Evolutionary conservation across 2,888 invertebrate species (phyloP), one percentile per base, ranked within the genome.

Genomic region (Parapristionchus giblindavisi): DNA sequence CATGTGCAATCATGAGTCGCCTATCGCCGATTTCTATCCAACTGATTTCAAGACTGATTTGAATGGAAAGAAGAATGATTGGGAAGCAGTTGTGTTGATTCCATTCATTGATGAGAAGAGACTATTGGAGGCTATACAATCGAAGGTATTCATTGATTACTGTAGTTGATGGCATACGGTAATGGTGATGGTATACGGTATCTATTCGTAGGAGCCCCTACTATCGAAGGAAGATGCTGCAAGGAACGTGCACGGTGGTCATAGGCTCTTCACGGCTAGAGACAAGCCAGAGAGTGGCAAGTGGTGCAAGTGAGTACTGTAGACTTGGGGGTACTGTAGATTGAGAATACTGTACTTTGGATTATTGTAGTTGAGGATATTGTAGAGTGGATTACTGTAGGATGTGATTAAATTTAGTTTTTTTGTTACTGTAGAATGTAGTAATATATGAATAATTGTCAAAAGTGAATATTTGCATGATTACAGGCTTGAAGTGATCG

Each of bases 11-110:
- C 88, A 90, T 24, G 91, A 92, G 80, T 94, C 94, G 0, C 92
- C 94, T 1, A 93, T 98, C 77, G 92, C 93, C 36, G 92, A 94
- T 82, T 98, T 94, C 89, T 99, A 96, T 89, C 98, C 98, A 0
- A 89, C 91, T 70, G 92, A 96, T 81, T 98, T 98, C 89, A 92
- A 93, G 85, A 95, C 94, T 0, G 98, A 98, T 90, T 91, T 97
- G 75, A 98, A 98, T 90, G 97, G 97, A 6, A 98, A 98, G 89
- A 92, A 92, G 84, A 94, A 95, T 86, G 96, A 96, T 81, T 75
- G 74, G 74, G 97, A 96, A 88, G 95, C 95, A 0, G 93, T 96
- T 0, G 94, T 95, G 1, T 91, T 96, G 1, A 94, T 96, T 87
- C 96, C 96, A 0, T 95, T 96, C 84, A 95, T 96, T 84, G 93